Evolutionary conservation across 2,888 invertebrate species (phyloP).

Genomic region (Reticulitermes lucifugus): DNA sequence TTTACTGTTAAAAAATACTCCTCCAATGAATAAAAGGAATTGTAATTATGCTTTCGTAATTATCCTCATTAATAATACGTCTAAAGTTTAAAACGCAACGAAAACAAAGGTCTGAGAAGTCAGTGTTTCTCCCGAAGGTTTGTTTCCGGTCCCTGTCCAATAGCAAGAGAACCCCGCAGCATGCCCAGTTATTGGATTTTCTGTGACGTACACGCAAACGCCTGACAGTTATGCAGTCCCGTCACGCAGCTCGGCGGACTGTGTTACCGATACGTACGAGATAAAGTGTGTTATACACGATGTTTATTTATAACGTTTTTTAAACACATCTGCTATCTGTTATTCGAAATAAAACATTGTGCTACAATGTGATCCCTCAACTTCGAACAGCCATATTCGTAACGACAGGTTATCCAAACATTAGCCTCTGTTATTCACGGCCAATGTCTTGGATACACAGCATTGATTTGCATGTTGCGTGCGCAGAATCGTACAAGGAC

Average conservation of each 20-base stretch:
- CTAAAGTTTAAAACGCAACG: background rate
- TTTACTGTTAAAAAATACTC: too few species aligned
- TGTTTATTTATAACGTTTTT: background rate
- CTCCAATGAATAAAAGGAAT: background rate
- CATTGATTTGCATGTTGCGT: constrained; percentile 41
- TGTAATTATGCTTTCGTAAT: background rate
- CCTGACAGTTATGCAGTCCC: constrained; percentile 40
- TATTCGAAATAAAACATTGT: background rate
- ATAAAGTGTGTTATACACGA: background rate
- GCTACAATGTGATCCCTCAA: background rate
- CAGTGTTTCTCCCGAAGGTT: background rate
- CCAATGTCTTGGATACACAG: background rate
- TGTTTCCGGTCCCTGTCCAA: constrained; percentile 20
- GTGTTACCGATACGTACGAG: background rate
- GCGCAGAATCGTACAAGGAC: constrained; percentile 30
- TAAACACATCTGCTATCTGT: background rate
- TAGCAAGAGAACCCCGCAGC: background rate
- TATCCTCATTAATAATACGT: background rate
- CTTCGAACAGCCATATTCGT: background rate
- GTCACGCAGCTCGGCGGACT: constrained; percentile 6
- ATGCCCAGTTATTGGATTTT: constrained; percentile 31
- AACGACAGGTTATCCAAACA: background rate
- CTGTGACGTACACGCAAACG: constrained; percentile 36
- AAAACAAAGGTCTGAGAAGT: background rate
- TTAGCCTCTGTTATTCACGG: background rate